These are phyloP conservation scores for Lithophane socia DNA, from an alignment of 2,888 invertebrate genomes.

Conservation along the genomic window DNA sequence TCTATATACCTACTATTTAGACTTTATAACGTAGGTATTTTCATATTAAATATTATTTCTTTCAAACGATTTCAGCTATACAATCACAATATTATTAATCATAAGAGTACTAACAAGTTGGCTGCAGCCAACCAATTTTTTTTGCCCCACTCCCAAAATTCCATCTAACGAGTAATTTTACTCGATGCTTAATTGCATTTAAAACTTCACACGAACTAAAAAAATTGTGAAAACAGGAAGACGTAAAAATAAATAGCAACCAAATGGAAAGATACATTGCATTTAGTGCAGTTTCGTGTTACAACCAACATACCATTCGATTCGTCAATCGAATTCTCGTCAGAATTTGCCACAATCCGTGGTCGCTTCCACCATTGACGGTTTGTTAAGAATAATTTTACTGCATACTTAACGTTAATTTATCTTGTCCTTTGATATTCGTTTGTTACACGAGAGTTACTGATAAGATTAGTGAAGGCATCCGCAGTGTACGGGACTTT, in stretches of 20 bases:
- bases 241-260: conserved; percentile 66
- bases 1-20: neutral
- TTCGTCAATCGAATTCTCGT: conserved; percentile 1
- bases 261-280: conserved; percentile 67
- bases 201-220: conserved; percentile 41
- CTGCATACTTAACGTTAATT: conserved; percentile 51
- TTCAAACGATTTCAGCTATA: neutral
- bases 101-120: neutral
- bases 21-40: neutral
- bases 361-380: conserved; percentile 40
- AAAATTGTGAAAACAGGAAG: conserved; percentile 63
- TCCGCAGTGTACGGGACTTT: conserved; percentile 67
- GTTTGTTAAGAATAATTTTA: conserved; percentile 50
- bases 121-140: neutral
- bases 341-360: conserved; percentile 66
- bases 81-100: neutral
- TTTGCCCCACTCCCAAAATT: neutral
- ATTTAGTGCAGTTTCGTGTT: conserved; percentile 69
- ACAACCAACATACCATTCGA: conserved; percentile 66
- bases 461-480: conserved; percentile 68
- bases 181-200: conserved; percentile 29
- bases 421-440: conserved; percentile 56
- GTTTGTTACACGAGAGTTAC: conserved; percentile 59
- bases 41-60: neutral
- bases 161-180: conserved; percentile 5